Evolutionary conservation across 2,113 vertebrate genomes (phyloP), one percentile per base, ranked within the genome.

Genomic region (human (Homo sapiens)): DNA sequence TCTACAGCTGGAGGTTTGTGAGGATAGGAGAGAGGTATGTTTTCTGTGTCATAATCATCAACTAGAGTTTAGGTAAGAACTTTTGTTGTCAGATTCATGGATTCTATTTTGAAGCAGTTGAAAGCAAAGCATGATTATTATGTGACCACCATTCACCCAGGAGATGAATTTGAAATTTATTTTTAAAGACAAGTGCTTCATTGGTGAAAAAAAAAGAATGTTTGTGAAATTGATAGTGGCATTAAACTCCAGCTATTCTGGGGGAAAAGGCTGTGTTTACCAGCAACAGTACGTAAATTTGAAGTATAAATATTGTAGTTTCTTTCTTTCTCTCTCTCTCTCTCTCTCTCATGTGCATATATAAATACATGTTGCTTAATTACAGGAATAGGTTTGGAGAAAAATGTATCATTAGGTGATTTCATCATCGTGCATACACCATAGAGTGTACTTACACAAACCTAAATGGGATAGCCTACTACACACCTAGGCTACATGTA

Each of bases 51-150:
- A 61, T 87, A 93, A 70, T 45, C 73, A 75, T 66, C 11, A 50
- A 86, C 45, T 73, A 64, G 55, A 72, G 14, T 88, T 81, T 93
- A 40, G 64, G 17, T 48, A 83, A 92, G 55, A 94, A 93, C 11
- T 43, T 93, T 35, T 9, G 5, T 94, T 86, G 52, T 78, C 76
- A 97, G 79, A 90, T 4, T 40, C 76, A 64, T 32, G 32, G 57
- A 75, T 96, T 83, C n/a, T 73, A 57, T 81, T 81, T 94, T 66
- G 76, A 96, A 70, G 59, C 57, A 94, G 6, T 14, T 90, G n/a
- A 89, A 96, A 89, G 48, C 72, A 93, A 86, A 92, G 23, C 43
- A 68, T 83, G 59, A 72, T 81, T 86, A 70, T 93, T 91, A 80
- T 75, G 48, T 55, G 70, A 59, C 79, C 88, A 76, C n/a, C 2